A percentile compares a stretch with the other conserved stretches of the same genome.
Conservation (phyloP, 1,140 invertebrate genomes). For the Diorhabda sublineata region DNA sequence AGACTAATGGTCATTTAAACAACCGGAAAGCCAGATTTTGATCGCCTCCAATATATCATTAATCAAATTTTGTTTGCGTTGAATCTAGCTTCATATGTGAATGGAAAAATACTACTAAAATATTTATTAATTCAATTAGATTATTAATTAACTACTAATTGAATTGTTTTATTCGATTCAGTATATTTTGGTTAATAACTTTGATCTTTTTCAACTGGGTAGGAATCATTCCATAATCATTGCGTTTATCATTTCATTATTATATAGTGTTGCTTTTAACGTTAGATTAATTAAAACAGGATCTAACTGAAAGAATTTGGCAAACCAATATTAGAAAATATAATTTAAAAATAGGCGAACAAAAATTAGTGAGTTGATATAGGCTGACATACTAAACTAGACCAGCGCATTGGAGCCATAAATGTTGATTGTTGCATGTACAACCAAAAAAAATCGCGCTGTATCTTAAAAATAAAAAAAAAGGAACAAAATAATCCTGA, state of each 20-base stretch:
- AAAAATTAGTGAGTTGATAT: neutral
- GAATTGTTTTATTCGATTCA: no score
- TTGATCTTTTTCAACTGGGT: no score
- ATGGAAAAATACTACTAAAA: neutral
- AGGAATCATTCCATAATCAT: no score
- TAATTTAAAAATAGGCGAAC: no score
- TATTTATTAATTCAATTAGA: no score
- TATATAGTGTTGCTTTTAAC: no score
- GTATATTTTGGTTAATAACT: no score
- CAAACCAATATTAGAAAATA: no score
- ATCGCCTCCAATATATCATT: neutral
- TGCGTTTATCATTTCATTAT: no score
- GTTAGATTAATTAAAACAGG: no score
- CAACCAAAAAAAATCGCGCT: conserved; percentile 12
- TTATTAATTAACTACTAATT: no score
- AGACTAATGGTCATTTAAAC: neutral
- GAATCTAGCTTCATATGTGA: neutral
- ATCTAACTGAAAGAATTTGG: no score
- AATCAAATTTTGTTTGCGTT: neutral
- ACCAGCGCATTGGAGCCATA: conserved; percentile 12
- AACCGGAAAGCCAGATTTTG: neutral
- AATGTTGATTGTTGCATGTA: conserved; percentile 34
- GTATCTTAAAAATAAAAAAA: conserved; percentile 2
- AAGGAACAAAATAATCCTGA: conserved; percentile 9
- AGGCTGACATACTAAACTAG: neutral